Percentiles rank a stretch among this genome's conserved stretches.
Evolutionary conservation across 2,888 invertebrate species (phyloP).

Genomic region (Mimas tiliae): DNA sequence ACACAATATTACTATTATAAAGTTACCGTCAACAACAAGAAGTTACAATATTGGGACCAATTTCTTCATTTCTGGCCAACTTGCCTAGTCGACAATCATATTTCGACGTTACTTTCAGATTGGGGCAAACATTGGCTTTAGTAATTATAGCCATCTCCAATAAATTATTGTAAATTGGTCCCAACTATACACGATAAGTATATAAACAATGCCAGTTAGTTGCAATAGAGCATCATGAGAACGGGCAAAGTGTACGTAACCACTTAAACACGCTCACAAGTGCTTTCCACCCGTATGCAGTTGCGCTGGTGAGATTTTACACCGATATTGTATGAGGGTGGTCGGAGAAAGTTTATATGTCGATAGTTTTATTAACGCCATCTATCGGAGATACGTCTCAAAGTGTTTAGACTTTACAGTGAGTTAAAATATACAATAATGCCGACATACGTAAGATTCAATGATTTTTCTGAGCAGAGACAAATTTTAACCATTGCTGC

Average conservation of each 20-base stretch:
- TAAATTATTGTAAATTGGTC: not conserved
- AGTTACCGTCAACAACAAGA: no score
- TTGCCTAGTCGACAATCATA: no score
- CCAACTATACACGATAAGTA: not conserved
- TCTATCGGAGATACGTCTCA: not conserved
- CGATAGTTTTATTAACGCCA: not conserved
- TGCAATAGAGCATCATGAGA: constrained; percentile 45
- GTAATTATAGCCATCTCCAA: no score
- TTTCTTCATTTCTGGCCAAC: no score
- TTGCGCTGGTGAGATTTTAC: constrained; percentile 28
- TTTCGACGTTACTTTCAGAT: not conserved
- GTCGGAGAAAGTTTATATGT: not conserved
- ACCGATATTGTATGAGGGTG: not conserved
- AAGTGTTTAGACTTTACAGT: no score
- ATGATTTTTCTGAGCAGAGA: no score
- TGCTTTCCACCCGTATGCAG: constrained; percentile 50
- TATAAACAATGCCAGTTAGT: constrained; percentile 30
- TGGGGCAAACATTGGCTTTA: not conserved
- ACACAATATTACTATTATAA: no score
- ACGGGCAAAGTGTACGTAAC: constrained; percentile 51
- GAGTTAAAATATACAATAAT: not conserved
- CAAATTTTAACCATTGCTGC: no score
- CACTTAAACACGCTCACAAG: constrained; percentile 73
- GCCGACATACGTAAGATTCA: no score
- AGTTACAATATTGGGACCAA: no score